A percentile compares a stretch with the other conserved stretches of the same genome.
phyloP scores from a whole-genome alignment of 2,888 invertebrate genomes.

The Nomada flava region DNA sequence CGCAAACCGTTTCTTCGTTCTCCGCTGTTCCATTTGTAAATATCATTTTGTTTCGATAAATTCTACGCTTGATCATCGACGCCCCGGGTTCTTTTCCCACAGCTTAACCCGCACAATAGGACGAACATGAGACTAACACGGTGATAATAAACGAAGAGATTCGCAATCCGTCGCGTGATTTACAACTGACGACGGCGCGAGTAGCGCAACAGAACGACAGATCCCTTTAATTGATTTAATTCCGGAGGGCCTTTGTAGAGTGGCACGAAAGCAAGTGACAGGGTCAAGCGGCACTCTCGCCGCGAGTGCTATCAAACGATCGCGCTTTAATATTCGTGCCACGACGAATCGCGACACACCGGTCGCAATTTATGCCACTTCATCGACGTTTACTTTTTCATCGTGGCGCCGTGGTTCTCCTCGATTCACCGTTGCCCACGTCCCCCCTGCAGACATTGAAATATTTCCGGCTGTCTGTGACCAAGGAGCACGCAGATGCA shows the following conservation, averaged over 20 bases:
- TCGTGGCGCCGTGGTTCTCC: slow-evolving; percentile 1
- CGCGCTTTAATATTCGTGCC: slow-evolving; percentile 45
- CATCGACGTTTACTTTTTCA: slow-evolving; percentile 14
- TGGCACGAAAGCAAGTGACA: slow-evolving; percentile 73
- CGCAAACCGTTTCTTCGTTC: too few relatives aligned
- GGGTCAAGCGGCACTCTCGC: slow-evolving; percentile 61
- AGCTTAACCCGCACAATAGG: neutral
- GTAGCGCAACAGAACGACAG: slow-evolving; percentile 54
- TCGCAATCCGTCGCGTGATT: slow-evolving; percentile 39
- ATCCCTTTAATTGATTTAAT: slow-evolving; percentile 72
- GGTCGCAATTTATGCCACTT: slow-evolving; percentile 31
- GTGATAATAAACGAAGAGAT: slow-evolving; percentile 29
- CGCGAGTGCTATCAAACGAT: slow-evolving; percentile 39
- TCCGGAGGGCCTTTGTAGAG: slow-evolving; percentile 47
- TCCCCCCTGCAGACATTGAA: too few relatives aligned
- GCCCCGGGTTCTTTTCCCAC: neutral
- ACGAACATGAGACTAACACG: slow-evolving; percentile 4
- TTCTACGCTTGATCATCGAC: neutral
- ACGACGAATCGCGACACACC: slow-evolving; percentile 26
- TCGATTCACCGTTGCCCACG: neutral
- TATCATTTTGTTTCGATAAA: too few relatives aligned
- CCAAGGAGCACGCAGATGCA: too few relatives aligned
- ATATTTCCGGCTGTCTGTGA: too few relatives aligned
- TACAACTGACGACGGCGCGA: slow-evolving; percentile 43
- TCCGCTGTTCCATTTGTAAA: too few relatives aligned